A percentile compares a stretch with the other conserved stretches of the same genome.
These are phyloP conservation scores for Octomys mimax DNA, from an alignment of 2,797 vertebrate species.

Conservation along the genomic window DNA sequence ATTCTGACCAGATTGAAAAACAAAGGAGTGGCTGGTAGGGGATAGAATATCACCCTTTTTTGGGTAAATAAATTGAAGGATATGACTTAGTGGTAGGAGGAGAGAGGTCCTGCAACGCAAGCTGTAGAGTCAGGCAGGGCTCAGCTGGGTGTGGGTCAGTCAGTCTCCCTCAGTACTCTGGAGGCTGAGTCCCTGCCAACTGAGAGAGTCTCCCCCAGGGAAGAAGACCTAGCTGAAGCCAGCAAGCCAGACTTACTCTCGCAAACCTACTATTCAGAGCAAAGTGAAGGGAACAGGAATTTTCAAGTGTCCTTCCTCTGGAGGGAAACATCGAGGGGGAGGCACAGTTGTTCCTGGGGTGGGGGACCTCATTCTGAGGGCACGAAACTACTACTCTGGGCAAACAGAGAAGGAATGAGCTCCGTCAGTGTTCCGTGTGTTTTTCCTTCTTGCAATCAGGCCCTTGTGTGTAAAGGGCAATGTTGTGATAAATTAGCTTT, in stretches of 20 bases:
- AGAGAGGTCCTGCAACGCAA: background rate
- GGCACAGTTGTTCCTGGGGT: background rate
- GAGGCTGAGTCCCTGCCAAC: background rate
- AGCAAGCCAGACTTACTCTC: background rate
- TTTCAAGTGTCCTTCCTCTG: fast-evolving
- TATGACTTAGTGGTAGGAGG: background rate
- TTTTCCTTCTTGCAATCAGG: background rate
- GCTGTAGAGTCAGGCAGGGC: background rate
- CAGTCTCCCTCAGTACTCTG: too few relatives aligned
- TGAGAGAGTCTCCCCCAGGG: background rate
- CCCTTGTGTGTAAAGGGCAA: background rate
- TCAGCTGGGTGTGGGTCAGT: background rate
- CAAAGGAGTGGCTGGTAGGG: background rate
- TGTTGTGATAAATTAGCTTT: background rate
- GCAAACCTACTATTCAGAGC: background rate
- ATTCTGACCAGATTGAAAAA: conserved; percentile 30
- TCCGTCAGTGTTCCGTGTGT: background rate
- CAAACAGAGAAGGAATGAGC: background rate
- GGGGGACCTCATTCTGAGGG: background rate
- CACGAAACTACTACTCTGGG: background rate
- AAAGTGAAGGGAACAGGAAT: background rate
- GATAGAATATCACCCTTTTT: background rate
- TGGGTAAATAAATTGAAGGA: background rate
- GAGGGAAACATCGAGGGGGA: fast-evolving
- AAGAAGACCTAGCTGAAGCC: background rate